A percentile compares a stretch with the other conserved stretches of the same genome.
These are phyloP conservation scores for Brachionus sp. DNA, from an alignment of 1,140 invertebrate genomes.

Conservation along the genomic window DNA sequence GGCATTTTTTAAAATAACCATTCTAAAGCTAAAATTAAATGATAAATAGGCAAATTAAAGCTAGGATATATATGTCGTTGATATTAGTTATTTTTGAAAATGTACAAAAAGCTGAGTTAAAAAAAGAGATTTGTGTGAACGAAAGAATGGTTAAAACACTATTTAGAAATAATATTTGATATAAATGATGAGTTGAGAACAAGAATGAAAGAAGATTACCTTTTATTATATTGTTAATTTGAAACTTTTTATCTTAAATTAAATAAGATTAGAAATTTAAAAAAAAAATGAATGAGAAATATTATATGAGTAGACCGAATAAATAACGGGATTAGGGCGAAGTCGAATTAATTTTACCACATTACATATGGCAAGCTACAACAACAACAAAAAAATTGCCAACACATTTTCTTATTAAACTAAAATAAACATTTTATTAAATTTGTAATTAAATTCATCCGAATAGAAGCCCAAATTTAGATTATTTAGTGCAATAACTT, in stretches of 20 bases:
- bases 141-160: conserved; percentile 38
- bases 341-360: conserved; percentile 22
- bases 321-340: conserved; percentile 28
- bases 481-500: not conserved
- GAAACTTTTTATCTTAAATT: conserved; percentile 45
- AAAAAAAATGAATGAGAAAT: conserved; percentile 28
- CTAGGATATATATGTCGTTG: not conserved
- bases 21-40: no score
- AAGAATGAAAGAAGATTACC: conserved; percentile 33
- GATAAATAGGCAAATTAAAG: no score
- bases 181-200: not conserved
- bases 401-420: conserved; percentile 9
- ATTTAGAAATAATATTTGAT: not conserved
- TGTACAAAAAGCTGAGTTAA: not conserved
- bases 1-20: not conserved
- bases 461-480: not conserved
- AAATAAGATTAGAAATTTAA: conserved; percentile 39
- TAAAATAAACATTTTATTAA: not conserved
- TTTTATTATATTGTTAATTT: conserved; percentile 43
- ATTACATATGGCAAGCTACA: not conserved
- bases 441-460: conserved; percentile 1
- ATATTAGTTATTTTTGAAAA: not conserved
- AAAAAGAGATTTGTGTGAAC: conserved; percentile 1
- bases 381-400: not conserved
- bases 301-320: conserved; percentile 38